phyloP scores from a whole-genome alignment of 2,113 vertebrate species.

The Megaleporinus macrocephalus region DNA sequence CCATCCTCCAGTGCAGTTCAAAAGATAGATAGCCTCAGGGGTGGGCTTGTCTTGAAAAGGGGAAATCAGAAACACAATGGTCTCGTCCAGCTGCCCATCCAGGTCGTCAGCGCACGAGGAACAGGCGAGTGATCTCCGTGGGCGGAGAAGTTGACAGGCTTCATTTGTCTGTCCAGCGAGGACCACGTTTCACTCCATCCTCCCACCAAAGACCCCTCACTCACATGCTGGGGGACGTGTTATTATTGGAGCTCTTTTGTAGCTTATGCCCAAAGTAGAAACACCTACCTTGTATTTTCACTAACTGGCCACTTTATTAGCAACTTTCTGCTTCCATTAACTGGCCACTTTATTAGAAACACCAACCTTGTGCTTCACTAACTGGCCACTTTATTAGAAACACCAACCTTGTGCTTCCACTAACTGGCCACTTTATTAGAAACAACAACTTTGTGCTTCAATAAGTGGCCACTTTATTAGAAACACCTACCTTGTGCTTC shows the following conservation, averaged over 20 bases:
- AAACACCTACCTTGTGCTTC: not conserved
- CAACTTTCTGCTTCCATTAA: too few relatives aligned
- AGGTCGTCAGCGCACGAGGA: slow-evolving; percentile 75
- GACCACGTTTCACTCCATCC: slow-evolving; percentile 71
- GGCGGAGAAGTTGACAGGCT: slow-evolving; percentile 77
- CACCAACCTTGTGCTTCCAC: too few relatives aligned
- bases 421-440: too few relatives aligned
- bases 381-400: too few relatives aligned
- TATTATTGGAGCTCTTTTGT: not conserved
- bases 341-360: too few relatives aligned
- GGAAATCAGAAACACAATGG: slow-evolving; percentile 81
- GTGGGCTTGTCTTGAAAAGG: slow-evolving; percentile 81
- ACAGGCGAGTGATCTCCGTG: slow-evolving; percentile 75
- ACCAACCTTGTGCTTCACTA: too few relatives aligned
- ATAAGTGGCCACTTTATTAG: not conserved
- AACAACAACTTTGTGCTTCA: too few relatives aligned
- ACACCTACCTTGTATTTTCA: too few relatives aligned
- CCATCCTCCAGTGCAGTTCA: slow-evolving; percentile 60
- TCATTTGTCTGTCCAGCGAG: slow-evolving; percentile 79
- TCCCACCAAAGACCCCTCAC: slow-evolving; percentile 61
- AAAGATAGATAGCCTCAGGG: slow-evolving; percentile 83
- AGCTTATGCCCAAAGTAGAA: too few relatives aligned
- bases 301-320: not conserved
- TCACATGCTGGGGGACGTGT: not conserved
- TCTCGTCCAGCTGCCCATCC: slow-evolving; percentile 75